A percentile compares a stretch with the other conserved stretches of the same genome.
Conservation (phyloP, 2,797 vertebrate genomes). For the Sarcophilus harrisii region DNA sequence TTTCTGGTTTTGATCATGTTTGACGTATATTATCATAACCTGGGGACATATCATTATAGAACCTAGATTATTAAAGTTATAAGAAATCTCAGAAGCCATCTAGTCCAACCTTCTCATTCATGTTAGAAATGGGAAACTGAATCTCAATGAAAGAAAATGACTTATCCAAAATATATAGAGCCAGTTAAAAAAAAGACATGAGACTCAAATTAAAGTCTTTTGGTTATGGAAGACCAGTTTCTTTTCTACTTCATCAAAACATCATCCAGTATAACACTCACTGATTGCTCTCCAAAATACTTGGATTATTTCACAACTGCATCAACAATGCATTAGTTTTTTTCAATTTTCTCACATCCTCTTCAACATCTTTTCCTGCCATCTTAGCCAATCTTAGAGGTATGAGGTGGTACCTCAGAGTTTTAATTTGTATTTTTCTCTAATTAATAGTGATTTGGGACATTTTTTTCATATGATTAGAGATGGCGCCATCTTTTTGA, state of each 20-base stretch:
- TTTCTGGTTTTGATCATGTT: background rate
- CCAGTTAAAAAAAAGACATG: background rate
- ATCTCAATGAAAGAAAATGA: background rate
- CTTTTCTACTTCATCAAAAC: background rate
- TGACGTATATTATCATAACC: background rate
- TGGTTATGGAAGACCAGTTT: background rate
- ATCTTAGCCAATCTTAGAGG: no score
- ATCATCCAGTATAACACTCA: background rate
- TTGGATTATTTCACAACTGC: no score
- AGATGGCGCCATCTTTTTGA: background rate
- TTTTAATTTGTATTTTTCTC: no score
- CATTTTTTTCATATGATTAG: no score
- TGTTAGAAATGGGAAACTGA: background rate
- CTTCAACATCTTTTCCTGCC: no score
- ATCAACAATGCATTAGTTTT: background rate
- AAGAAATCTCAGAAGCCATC: background rate
- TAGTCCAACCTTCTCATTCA: background rate
- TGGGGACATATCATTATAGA: background rate
- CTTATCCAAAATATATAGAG: background rate
- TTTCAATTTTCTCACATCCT: no score
- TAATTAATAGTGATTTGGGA: no score
- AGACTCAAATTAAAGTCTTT: background rate
- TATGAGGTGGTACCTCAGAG: no score
- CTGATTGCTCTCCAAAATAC: no score
- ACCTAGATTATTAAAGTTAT: background rate